Base-by-base conservation (phyloP, 2,888 invertebrate species). In the Chrysopilus asiliformis region DNA sequence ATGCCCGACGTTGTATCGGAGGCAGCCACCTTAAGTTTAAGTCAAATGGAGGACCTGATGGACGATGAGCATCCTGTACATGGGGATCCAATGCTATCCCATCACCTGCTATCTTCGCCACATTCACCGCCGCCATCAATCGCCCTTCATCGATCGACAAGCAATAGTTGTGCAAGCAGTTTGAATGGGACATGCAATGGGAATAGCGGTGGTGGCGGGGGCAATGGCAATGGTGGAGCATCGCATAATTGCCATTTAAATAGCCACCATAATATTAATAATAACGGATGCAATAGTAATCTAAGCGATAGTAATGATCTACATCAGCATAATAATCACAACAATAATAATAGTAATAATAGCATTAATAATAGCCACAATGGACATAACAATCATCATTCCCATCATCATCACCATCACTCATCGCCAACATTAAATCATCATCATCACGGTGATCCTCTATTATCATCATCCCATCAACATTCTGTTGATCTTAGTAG, bases 1-100 rank as follows among this genome's bases (percentile, higher is more conserved):
- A 66, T 73, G 65, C 68, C 72, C 3, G 72, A 72, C 45, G 67
- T 72, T 30, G 66, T 71, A 42, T 64, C 66, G 15, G 71, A 72
- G 44, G 65, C 68, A 15, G 50, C 58, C 30, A 65, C 68, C 32
- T 55, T 74, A 45, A 71, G 68, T 49, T 62, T 74, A 49, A 68
- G 72, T 39, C 71, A 71, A 47, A 70, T 76, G 56, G 76, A 77
- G 45, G 78, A 79, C 53, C 60, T 76, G 32, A 72, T 74, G 70
- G 72, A 73, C 44, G 73, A 74, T 47, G 72, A 73, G 19, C 69
- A 68, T 49, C 67, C 70, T 4, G 65, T 69, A 10, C 71, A 72
- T 43, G 67, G 70, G 17, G 78, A 79, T 55, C 71, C 75, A 4
- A 72, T 78, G 68, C 57, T 78, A 28, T 71, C 69, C n/a, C 53